Percentiles rank a stretch among this genome's conserved stretches.
Conservation (phyloP, 2,797 vertebrate genomes). For the Sebastes cheni region DNA sequence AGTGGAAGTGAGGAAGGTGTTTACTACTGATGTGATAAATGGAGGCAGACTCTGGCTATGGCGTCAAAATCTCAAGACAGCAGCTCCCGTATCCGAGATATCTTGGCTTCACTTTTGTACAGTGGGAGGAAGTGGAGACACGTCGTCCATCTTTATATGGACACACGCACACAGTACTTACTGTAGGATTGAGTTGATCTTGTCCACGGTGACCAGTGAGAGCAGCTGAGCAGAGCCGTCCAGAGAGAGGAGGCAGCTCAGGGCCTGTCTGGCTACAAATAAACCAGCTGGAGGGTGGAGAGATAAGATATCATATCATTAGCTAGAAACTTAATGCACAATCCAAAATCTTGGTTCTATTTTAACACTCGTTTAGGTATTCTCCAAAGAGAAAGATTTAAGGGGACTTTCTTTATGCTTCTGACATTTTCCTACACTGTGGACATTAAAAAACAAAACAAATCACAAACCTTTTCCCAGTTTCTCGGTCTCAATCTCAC, state of each 20-base stretch:
- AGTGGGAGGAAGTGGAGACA: too few relatives aligned
- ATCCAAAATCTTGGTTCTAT: neutral
- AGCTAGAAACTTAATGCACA: neutral
- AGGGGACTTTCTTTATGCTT: neutral
- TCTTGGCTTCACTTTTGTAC: too few relatives aligned
- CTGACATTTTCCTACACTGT: neutral
- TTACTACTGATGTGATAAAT: neutral
- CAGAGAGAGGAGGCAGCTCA: conserved; percentile 91
- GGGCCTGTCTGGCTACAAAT: conserved; percentile 91
- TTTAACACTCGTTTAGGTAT: neutral
- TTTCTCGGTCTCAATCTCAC: conserved; percentile 77
- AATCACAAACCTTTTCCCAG: conserved; percentile 85
- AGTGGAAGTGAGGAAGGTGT: neutral
- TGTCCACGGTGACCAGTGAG: conserved; percentile 85
- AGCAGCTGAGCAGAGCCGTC: conserved; percentile 87
- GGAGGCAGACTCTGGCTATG: too few relatives aligned
- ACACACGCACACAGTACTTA: conserved; percentile 39
- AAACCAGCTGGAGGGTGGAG: conserved; percentile 80
- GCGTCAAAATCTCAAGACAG: too few relatives aligned
- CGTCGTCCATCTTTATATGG: fast-evolving
- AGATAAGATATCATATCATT: neutral
- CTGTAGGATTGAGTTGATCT: conserved; percentile 85
- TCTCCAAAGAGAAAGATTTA: neutral
- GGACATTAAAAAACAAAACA: neutral
- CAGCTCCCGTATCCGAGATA: too few relatives aligned